These are phyloP conservation scores for Babyrousa celebensis DNA, from an alignment of 2,797 vertebrate genomes.

Conservation along the genomic window DNA sequence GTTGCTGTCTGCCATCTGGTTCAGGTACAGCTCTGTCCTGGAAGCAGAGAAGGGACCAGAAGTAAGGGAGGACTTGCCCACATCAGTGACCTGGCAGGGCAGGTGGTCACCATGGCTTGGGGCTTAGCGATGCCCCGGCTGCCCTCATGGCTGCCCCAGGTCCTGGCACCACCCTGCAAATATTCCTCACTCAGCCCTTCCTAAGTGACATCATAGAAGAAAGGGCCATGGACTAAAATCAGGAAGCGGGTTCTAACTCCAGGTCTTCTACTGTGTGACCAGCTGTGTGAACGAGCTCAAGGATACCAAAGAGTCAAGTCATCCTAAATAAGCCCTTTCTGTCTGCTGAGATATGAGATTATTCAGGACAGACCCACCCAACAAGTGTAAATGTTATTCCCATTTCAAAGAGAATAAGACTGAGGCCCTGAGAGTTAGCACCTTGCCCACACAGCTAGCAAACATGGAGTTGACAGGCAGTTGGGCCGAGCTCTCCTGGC, in stretches of 20 bases:
- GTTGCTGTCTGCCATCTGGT: conserved; percentile 93
- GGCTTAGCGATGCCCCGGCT: fast-evolving
- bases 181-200: background rate
- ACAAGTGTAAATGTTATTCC: background rate
- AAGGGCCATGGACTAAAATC: no score
- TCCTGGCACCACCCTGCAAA: background rate
- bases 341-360: fast-evolving
- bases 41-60: background rate
- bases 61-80: background rate
- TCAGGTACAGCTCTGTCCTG: conserved; percentile 95
- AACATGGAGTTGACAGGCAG: no score
- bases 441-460: no score
- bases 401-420: background rate
- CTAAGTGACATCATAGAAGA: background rate
- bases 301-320: no score
- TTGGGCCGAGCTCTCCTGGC: background rate
- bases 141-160: background rate
- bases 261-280: background rate
- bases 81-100: fast-evolving
- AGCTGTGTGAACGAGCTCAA: background rate
- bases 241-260: background rate
- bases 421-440: background rate
- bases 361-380: background rate
- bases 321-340: fast-evolving
- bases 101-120: fast-evolving